Conservation (phyloP, 64 coral and sea anemone genomes). For the Dendronephthya gigantea region DNA sequence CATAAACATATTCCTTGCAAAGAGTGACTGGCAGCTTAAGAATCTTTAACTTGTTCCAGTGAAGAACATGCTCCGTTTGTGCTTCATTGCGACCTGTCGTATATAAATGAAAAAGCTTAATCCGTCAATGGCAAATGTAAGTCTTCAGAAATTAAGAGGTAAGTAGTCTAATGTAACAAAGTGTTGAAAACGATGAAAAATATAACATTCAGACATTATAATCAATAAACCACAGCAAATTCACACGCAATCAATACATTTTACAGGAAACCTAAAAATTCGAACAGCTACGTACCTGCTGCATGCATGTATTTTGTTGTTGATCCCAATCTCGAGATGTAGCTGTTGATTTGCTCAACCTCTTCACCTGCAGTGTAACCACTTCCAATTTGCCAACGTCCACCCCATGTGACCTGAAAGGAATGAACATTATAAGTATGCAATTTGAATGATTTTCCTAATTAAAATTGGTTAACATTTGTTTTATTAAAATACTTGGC, state of each 20-base stretch:
- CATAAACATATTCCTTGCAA: not conserved
- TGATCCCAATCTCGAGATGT: conserved; percentile 15
- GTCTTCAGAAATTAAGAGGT: not conserved
- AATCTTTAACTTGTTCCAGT: conserved; percentile 6
- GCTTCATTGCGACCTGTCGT: not conserved
- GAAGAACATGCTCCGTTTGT: not conserved
- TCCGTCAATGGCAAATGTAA: too few relatives aligned
- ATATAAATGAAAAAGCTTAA: not conserved
- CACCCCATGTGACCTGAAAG: conserved; percentile 22
- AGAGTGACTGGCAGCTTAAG: not conserved
- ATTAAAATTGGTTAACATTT: not conserved
- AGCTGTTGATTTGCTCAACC: conserved; percentile 33
- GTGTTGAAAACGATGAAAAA: too few relatives aligned
- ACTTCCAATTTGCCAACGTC: conserved; percentile 15
- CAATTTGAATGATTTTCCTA: not conserved
- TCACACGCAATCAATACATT: not conserved
- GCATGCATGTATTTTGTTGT: conserved; percentile 25
- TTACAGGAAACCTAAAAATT: too few relatives aligned
- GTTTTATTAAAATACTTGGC: not conserved
- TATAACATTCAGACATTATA: not conserved
- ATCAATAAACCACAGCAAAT: not conserved
- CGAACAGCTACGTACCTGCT: too few relatives aligned
- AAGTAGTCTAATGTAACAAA: not conserved
- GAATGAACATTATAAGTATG: not conserved
- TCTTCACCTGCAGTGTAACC: conserved; percentile 22